These are phyloP conservation scores for Cephalotes varians DNA, from an alignment of 2,888 invertebrate genomes.

Conservation along the genomic window DNA sequence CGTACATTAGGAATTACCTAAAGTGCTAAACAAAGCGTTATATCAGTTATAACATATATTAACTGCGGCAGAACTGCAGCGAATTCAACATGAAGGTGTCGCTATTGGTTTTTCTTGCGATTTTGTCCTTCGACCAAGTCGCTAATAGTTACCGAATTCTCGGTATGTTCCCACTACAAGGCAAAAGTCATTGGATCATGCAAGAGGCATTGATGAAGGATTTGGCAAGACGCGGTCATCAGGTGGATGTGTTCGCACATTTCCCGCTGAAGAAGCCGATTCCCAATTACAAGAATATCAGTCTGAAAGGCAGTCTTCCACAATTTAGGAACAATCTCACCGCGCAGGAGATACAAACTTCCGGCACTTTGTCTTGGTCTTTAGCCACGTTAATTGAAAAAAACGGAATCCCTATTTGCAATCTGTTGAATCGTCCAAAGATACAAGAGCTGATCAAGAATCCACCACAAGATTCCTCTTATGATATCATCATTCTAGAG, in stretches of 20 bases:
- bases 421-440: conserved; percentile 54
- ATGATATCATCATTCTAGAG: conserved; percentile 76
- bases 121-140: conserved; percentile 5
- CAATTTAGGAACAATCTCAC: conserved; percentile 77
- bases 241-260: conserved; percentile 84
- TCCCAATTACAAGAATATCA: conserved; percentile 79
- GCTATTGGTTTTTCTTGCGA: conserved; percentile 3
- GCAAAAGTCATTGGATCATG: conserved; percentile 87
- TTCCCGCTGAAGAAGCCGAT: conserved; percentile 77
- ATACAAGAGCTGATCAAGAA: conserved; percentile 70
- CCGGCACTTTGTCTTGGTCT: conserved; percentile 11
- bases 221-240: conserved; percentile 86
- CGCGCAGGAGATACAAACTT: conserved; percentile 60
- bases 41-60: not conserved
- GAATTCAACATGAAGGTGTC: conserved; percentile 45
- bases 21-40: no score
- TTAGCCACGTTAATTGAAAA: conserved; percentile 17
- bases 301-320: conserved; percentile 68
- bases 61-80: not conserved
- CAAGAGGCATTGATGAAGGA: conserved; percentile 84
- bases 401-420: conserved; percentile 63
- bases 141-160: conserved; percentile 85
- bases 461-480: conserved; percentile 73
- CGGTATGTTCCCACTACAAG: conserved; percentile 86
- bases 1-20: not conserved